Base-by-base conservation (phyloP, 1,140 invertebrate species). In the Tetramorium alpestre region DNA sequence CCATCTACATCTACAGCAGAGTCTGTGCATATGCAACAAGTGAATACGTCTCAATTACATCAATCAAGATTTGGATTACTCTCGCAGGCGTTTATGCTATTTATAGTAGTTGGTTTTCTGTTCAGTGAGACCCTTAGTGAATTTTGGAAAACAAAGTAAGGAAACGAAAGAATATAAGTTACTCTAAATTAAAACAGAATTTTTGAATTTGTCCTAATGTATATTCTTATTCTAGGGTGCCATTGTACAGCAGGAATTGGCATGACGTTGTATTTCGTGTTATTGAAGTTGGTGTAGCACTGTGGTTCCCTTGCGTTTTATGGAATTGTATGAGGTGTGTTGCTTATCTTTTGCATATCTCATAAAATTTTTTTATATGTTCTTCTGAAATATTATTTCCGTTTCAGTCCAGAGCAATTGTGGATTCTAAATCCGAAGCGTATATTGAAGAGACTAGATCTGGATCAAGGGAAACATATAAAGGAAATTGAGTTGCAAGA, bases 291-390 rank as follows among this genome's bases (percentile, higher is more conserved):
- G 98, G 98, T n/a, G 98, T 99, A 69, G 98, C 97, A 85, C 94
- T 99, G 87, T 99, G 98, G 98, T 99, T 99, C 95, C 98, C 98
- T 2, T 99, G 98, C 95, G 98, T 98, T 18, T 96, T 99, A 41
- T 99, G 98, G 98, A 99, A 99, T 95, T 99, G 98, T 91, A 98
- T 98, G 96, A 97, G 97, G 95, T 96, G 93, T 92, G 81, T 90
- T 58, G 54, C 67, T 41, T 25, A 56, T 4, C 13, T 78, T 41
- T 25, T 7, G 41, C 51, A n/a, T 6, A 47, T 49, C 7, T 18
- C 38, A 8, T 62, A 41, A 56, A 76, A 58, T 54, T 65, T 70
- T 58, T 75, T 10, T 65, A 44, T 51, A 44, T 16, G 41, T 22
- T 72, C 47, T 65, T 49, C 25, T 62, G 13, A 3, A n/a, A 56